Evolutionary conservation across 2,113 vertebrate species (phyloP), one percentile per base, ranked within the genome.

Genomic region (Phylloscopus whistleri): DNA sequence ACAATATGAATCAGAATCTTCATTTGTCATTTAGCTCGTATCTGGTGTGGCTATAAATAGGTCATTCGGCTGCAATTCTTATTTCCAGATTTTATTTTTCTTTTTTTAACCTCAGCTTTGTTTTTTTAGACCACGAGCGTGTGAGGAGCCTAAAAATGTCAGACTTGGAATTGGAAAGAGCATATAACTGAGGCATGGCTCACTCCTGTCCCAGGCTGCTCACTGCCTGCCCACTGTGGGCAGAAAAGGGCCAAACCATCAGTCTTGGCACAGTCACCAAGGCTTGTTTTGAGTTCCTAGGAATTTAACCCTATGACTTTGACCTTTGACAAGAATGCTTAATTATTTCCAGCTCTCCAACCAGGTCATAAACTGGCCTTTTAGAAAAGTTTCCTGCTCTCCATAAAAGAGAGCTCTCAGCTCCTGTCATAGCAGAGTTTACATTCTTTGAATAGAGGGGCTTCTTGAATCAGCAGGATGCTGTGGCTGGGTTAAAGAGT

Each of bases 241-340:
- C 58, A 93, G 83, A 52, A 84, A 62, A 60, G 37, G 51, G 33
- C 67, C 78, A 58, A 88, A 94, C 30, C 13, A 88, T 93, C 33
- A 4, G 44, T 88, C 90, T 63, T 76, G 82, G 83, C 6, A 11
- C 30, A 58, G 82, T 63, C 87, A 87, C 51, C 0, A 0, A 56
- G 74, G 33, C 17, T 52, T 94, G 91, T 92, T 96, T 96, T 82
- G 93, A 91, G 46, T 93, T 92, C 69, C 60, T 62, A 94, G 95
- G 92, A 96, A 96, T 96, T 96, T 97, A 95, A 97, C 94, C 95
- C 94, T 87, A 48, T 89, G 84, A 75, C 92, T 97, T 97, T 96
- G 95, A 91, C 96, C 95, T 94, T 94, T 95, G 95, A 96, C 95
- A 94, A 79, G 94, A 94, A 89, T 93, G 92, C 80, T 93, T 97